Evolutionary conservation across 2,113 vertebrate species (phyloP).

Genomic region (Phrynosoma platyrhinos): DNA sequence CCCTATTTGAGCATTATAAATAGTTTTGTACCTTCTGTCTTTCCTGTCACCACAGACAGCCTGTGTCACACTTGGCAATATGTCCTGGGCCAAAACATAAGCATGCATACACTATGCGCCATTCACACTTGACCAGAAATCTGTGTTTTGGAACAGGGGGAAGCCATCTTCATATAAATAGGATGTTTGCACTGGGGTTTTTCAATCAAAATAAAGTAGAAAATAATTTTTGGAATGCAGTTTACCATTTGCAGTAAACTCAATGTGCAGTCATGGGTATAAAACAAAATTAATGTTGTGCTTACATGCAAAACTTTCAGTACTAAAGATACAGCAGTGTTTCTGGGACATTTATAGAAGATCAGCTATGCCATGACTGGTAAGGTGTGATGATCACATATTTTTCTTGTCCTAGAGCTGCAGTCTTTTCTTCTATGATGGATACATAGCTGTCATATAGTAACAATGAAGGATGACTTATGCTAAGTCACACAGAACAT

Average conservation of each 20-base stretch:
- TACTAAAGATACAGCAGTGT: neutral
- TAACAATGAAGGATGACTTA: neutral
- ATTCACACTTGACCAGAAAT: conserved; percentile 44
- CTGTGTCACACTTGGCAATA: conserved; percentile 30
- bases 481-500: too few relatives aligned
- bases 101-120: conserved; percentile 10
- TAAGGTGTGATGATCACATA: neutral
- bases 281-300: neutral
- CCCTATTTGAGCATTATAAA: conserved; percentile 37
- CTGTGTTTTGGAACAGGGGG: neutral
- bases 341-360: neutral
- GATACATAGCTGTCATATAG: neutral
- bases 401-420: neutral
- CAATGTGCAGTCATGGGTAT: neutral
- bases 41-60: conserved; percentile 11
- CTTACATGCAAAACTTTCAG: neutral
- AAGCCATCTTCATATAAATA: conserved; percentile 47
- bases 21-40: conserved; percentile 32
- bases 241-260: conserved; percentile 10
- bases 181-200: conserved; percentile 40
- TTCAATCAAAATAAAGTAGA: conserved; percentile 50
- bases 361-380: neutral
- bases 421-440: neutral
- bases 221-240: conserved; percentile 39
- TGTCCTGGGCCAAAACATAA: conserved; percentile 31